Base-by-base conservation (phyloP, 2,888 invertebrate species). In the Drosophila anomalata region DNA sequence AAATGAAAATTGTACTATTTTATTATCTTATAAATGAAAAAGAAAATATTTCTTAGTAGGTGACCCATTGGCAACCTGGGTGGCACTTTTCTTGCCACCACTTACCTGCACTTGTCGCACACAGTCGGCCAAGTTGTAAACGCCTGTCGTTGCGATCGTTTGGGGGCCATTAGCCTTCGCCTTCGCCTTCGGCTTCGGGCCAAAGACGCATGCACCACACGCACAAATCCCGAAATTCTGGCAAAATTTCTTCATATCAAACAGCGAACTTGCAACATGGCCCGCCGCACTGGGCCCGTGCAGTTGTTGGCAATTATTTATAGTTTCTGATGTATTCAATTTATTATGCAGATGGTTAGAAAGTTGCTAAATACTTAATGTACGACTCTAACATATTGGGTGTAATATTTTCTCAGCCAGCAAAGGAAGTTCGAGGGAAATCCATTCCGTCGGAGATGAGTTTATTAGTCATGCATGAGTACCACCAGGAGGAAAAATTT, bases 251-350 rank as follows among this genome's bases (percentile, higher is more conserved):
- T 87, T 85, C 71, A 88, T 80, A 84, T 87, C 48, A 39, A 66
- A 48, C 52, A 52, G 72, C 85, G 76, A 87, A 87, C 83, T 84
- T 86, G 77, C 75, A 67, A 11, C 41, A 17, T 42, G 41, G 7
- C 29, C 36, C 9, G 14, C 17, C 14, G 6, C 14, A 8, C 42
- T 42, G 76, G 67, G 71, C 66, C 39, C 31, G 24, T 54, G 63
- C 76, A 78, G 78, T 87, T 76, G 89, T 76, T 87, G 78, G 78
- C 26, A 84, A 88, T 88, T 85, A 85, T 87, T 85, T 88, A 85
- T 88, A 88, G 80, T 56, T 77, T 84, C 71, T 78, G 84, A 87
- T 87, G 84, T 76, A 84, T 88, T 85, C 87, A 77, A 85, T 85
- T 87, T 87, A 88, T 84, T 84, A 88, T 80, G 76, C 85, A 77